Percentiles rank a stretch among this genome's conserved stretches.
Conservation (phyloP, 53 echinoderm and acorn worm genomes). For the Holothuria leucospilota region DNA sequence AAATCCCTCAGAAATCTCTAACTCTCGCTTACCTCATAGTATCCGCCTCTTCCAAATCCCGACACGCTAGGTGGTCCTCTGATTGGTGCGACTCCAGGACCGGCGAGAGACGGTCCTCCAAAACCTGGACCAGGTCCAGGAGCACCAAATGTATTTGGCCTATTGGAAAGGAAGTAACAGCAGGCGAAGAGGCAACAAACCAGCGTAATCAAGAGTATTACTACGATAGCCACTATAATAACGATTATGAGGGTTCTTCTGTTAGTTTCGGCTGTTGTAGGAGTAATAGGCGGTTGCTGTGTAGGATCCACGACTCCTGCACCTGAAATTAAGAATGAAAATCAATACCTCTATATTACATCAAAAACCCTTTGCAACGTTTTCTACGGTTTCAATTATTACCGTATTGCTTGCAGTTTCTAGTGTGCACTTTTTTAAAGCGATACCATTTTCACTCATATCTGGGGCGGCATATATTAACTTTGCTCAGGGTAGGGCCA, state of each 20-base stretch:
- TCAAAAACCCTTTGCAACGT: no score
- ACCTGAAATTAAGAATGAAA: no score
- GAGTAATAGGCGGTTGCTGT: neutral
- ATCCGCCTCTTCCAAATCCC: slow-evolving; percentile 1
- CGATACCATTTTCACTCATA: no score
- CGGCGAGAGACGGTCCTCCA: neutral
- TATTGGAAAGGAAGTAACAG: neutral
- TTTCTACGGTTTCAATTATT: no score
- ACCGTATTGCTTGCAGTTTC: no score
- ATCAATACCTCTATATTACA: no score
- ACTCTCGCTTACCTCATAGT: neutral
- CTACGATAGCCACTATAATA: neutral
- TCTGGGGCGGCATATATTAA: no score
- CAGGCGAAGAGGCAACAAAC: neutral
- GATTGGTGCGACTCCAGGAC: neutral
- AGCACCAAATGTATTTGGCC: neutral
- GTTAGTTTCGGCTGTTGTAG: neutral
- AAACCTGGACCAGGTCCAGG: neutral
- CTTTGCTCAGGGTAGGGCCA: no score
- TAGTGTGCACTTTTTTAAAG: no score
- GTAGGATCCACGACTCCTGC: neutral
- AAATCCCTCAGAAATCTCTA: neutral
- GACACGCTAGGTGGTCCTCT: slow-evolving; percentile 3
- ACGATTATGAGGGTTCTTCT: neutral
- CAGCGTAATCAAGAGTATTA: neutral